Percentiles rank a stretch among this genome's conserved stretches.
phyloP scores from a whole-genome alignment of 2,797 vertebrate genomes.

The Eupleurogrammus muticus region DNA sequence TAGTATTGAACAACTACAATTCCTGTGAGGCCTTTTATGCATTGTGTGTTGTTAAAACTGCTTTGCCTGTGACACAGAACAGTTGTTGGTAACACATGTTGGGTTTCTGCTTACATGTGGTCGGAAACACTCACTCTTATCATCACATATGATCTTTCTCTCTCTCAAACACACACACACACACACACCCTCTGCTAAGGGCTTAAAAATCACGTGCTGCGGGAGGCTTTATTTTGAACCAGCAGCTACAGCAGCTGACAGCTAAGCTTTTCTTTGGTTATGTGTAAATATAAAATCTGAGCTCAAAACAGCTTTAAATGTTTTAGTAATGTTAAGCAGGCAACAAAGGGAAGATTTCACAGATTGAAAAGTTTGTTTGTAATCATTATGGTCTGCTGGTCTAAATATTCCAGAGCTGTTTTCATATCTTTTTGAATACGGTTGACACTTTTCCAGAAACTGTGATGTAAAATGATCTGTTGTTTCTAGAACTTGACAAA shows the following conservation, averaged over 20 bases:
- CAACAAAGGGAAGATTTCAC: too few relatives aligned
- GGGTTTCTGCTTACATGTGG: constrained; percentile 41
- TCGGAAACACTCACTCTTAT: not conserved
- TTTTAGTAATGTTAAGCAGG: too few relatives aligned
- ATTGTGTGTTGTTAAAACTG: not conserved
- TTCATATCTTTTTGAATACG: too few relatives aligned
- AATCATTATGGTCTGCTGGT: too few relatives aligned
- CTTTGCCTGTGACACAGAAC: constrained; percentile 36
- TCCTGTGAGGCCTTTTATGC: not conserved
- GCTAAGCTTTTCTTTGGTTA: not conserved
- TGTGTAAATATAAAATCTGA: too few relatives aligned
- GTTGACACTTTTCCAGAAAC: too few relatives aligned
- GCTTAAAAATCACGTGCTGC: constrained; percentile 23
- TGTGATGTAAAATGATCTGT: too few relatives aligned
- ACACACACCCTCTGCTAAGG: constrained; percentile 16
- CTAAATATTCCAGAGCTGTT: too few relatives aligned
- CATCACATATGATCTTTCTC: not conserved
- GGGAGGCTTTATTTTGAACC: not conserved
- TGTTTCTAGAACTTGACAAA: too few relatives aligned
- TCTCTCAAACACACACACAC: constrained; percentile 10
- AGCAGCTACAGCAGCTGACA: constrained; percentile 38
- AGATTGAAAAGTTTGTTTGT: too few relatives aligned
- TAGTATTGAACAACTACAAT: not conserved
- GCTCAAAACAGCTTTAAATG: too few relatives aligned
- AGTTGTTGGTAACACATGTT: constrained; percentile 54